Conservation (phyloP, 2,797 vertebrate species). For the Pelobates cultripes region DNA sequence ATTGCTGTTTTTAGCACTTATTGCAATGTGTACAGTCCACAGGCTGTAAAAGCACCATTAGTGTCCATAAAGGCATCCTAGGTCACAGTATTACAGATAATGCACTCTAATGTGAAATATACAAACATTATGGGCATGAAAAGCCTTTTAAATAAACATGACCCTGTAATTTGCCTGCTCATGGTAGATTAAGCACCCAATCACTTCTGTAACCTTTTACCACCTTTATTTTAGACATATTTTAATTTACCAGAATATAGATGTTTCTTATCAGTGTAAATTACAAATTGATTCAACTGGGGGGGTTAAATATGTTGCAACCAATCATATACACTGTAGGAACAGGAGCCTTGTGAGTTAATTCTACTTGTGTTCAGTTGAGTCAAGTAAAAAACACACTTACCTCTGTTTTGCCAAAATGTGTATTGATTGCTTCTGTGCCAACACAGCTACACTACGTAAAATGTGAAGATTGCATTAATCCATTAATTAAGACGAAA, state of each 20-base stretch:
- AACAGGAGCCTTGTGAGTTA: too few relatives aligned
- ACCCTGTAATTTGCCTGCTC: constrained; percentile 46
- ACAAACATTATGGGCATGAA: constrained; percentile 38
- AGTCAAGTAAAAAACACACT: too few relatives aligned
- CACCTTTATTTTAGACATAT: constrained; percentile 1
- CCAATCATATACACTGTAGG: too few relatives aligned
- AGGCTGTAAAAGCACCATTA: constrained; percentile 46
- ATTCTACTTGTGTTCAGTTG: too few relatives aligned
- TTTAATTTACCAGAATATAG: constrained; percentile 8
- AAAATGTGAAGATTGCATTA: too few relatives aligned
- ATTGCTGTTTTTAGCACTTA: constrained; percentile 38
- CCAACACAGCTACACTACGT: too few relatives aligned
- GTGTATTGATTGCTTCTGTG: too few relatives aligned
- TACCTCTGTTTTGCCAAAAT: too few relatives aligned
- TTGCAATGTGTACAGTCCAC: constrained; percentile 24
- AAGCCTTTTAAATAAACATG: constrained; percentile 50
- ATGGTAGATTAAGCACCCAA: constrained; percentile 17
- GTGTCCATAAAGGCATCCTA: constrained; percentile 28
- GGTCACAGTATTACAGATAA: constrained; percentile 46
- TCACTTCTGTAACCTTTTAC: background rate
- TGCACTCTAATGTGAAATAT: constrained; percentile 41
- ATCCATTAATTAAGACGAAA: too few relatives aligned
- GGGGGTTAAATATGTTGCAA: too few relatives aligned
- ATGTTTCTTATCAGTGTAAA: background rate
- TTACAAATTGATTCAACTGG: background rate